Percentiles rank a stretch among this genome's conserved stretches.
Conservation (phyloP, 2,113 vertebrate genomes). For the Mormyrus lacerda region DNA sequence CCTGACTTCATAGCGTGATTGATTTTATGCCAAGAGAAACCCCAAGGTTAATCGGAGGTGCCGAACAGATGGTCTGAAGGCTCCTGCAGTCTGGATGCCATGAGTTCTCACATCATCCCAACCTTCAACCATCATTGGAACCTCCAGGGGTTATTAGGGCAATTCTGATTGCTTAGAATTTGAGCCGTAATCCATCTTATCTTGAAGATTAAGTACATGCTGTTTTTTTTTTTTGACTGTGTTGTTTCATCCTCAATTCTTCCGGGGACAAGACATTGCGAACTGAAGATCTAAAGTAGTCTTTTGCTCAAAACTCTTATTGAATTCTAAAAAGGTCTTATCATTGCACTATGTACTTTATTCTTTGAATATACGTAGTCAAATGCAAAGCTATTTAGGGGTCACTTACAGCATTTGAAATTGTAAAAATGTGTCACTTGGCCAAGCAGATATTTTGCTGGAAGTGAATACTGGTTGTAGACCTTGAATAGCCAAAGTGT, state of each 20-base stretch:
- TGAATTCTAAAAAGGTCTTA: background rate
- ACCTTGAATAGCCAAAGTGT: background rate
- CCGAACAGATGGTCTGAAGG: constrained; percentile 16
- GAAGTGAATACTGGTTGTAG: background rate
- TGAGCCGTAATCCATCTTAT: background rate
- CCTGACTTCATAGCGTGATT: constrained; percentile 21
- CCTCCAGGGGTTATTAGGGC: constrained; percentile 11
- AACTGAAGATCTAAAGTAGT: constrained; percentile 1
- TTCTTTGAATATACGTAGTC: background rate
- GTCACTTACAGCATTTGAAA: background rate
- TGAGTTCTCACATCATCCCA: constrained; percentile 1
- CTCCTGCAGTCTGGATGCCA: constrained; percentile 4
- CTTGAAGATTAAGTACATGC: constrained; percentile 4
- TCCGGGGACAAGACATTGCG: background rate
- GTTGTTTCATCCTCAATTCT: constrained; percentile 8
- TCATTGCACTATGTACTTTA: background rate
- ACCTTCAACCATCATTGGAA: constrained; percentile 1
- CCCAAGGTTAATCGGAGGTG: constrained; percentile 18
- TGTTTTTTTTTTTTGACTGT: constrained; percentile 4
- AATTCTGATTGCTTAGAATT: constrained; percentile 17
- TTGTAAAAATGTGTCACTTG: background rate
- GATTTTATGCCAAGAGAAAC: constrained; percentile 20
- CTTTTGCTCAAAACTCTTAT: background rate
- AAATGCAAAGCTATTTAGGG: background rate
- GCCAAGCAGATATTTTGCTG: background rate